A percentile compares a stretch with the other conserved stretches of the same genome.
Conservation (phyloP, 1,140 invertebrate species). For the Drosophila teissieri region DNA sequence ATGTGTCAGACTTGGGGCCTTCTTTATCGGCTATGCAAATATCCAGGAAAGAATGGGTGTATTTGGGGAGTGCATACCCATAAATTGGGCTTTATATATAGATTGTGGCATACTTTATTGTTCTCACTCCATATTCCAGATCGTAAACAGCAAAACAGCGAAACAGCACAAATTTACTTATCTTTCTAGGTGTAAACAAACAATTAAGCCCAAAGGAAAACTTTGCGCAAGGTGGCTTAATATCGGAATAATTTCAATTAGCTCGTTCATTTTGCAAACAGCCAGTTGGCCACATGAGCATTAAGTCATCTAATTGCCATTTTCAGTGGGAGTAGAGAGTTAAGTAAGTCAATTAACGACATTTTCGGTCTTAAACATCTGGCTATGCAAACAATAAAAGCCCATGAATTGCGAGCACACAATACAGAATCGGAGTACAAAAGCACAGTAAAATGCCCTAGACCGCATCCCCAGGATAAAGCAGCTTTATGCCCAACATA, state of each 20-base stretch:
- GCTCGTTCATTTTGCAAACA: constrained; percentile 2
- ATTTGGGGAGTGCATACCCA: constrained; percentile 22
- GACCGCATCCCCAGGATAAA: constrained; percentile 42
- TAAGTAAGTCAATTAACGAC: constrained; percentile 34
- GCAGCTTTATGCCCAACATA: constrained; percentile 15
- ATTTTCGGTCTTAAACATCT: constrained; percentile 46
- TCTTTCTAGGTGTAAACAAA: constrained; percentile 30
- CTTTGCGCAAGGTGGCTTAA: constrained; percentile 30
- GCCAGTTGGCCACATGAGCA: constrained; percentile 26
- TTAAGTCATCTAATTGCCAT: constrained; percentile 39
- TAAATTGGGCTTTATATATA: constrained; percentile 33
- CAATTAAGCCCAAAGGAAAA: constrained; percentile 47
- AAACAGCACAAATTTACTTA: constrained; percentile 39
- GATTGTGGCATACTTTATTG: constrained; percentile 37
- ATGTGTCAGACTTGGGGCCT: constrained; percentile 2
- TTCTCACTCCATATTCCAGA: background rate
- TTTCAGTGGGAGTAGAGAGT: constrained; percentile 11
- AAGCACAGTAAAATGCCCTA: constrained; percentile 39
- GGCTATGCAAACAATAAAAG: constrained; percentile 28
- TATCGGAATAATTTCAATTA: constrained; percentile 37
- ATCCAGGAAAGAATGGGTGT: background rate
- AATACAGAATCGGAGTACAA: constrained; percentile 33
- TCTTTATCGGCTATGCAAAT: constrained; percentile 36
- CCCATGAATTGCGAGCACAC: constrained; percentile 25
- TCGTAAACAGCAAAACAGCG: constrained; percentile 27